Percentiles rank a stretch among this genome's conserved stretches.
Conservation (phyloP, 2,797 vertebrate species). For the Pangasius krempfi region DNA sequence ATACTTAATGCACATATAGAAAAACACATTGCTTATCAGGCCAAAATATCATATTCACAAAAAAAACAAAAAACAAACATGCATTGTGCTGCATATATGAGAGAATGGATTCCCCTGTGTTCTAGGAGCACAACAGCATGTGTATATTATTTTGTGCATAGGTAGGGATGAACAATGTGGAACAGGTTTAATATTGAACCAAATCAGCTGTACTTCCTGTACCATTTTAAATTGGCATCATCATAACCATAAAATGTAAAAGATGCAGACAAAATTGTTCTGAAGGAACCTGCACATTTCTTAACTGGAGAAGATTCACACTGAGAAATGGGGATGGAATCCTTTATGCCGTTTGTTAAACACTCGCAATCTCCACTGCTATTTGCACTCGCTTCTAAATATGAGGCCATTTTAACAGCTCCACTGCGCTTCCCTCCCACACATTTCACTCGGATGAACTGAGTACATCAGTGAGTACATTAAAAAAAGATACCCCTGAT, state of each 20-base stretch:
- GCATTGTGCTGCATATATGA: neutral
- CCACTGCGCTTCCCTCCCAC: slow-evolving; percentile 27
- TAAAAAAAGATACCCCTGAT: slow-evolving; percentile 79
- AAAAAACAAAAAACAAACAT: neutral
- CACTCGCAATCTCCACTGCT: slow-evolving; percentile 17
- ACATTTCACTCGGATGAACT: slow-evolving; percentile 50
- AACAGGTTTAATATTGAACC: neutral
- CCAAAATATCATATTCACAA: neutral
- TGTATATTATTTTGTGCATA: neutral
- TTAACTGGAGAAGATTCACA: neutral
- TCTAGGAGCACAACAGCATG: neutral
- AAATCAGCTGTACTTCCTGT: neutral
- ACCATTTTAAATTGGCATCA: neutral
- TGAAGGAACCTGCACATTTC: neutral
- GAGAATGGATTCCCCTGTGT: neutral
- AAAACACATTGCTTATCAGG: neutral
- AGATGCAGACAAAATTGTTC: neutral
- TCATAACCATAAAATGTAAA: slow-evolving; percentile 16
- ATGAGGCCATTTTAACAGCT: slow-evolving; percentile 30
- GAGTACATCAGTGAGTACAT: slow-evolving; percentile 67
- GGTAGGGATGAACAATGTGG: neutral
- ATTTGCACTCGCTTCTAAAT: slow-evolving; percentile 27
- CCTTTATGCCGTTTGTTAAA: slow-evolving; percentile 22
- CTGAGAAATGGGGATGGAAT: slow-evolving; percentile 3
- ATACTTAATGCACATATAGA: neutral